These are phyloP conservation scores for Lepus townsendii DNA, from an alignment of 2,797 vertebrate genomes.

Conservation along the genomic window DNA sequence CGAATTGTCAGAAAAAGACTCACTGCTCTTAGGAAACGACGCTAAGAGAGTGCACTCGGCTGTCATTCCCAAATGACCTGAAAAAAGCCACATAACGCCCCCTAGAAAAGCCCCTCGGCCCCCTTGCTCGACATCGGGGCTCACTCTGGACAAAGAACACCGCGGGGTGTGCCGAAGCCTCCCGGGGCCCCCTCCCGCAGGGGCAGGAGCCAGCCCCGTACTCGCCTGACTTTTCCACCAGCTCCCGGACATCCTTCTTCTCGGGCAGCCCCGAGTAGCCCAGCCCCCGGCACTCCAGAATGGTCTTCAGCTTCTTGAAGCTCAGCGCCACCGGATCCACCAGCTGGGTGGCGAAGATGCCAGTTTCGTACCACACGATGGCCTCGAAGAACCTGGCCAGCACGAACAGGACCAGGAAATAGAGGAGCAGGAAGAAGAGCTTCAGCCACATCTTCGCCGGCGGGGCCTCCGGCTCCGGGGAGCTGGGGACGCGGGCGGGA, in stretches of 20 bases:
- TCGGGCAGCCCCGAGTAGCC: constrained; percentile 94
- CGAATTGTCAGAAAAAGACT: background rate
- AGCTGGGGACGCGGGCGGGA: background rate
- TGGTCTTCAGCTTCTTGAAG: constrained; percentile 95
- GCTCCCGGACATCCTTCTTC: constrained; percentile 95
- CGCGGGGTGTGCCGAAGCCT: background rate
- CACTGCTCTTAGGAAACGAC: background rate
- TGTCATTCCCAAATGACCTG: constrained; percentile 48
- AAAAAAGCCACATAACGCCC: background rate
- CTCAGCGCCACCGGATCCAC: constrained; percentile 97
- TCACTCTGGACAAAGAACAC: background rate
- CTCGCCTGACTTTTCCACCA: constrained; percentile 96
- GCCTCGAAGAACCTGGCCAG: constrained; percentile 96
- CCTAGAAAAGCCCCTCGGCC: background rate
- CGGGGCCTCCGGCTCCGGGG: constrained; percentile 2
- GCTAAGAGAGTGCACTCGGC: constrained; percentile 38
- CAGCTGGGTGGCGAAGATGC: constrained; percentile 96
- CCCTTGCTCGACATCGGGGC: background rate
- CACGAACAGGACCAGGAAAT: constrained; percentile 95
- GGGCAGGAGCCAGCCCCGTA: background rate
- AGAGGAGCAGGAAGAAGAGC: constrained; percentile 96
- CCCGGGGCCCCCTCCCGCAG: background rate
- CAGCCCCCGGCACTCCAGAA: constrained; percentile 96
- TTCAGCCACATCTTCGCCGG: constrained; percentile 95
- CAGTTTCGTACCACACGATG: constrained; percentile 97